Percentiles rank a stretch among this genome's conserved stretches.
Conservation (phyloP, 92 coral and sea anemone species). For the Parazoanthus swiftii region DNA sequence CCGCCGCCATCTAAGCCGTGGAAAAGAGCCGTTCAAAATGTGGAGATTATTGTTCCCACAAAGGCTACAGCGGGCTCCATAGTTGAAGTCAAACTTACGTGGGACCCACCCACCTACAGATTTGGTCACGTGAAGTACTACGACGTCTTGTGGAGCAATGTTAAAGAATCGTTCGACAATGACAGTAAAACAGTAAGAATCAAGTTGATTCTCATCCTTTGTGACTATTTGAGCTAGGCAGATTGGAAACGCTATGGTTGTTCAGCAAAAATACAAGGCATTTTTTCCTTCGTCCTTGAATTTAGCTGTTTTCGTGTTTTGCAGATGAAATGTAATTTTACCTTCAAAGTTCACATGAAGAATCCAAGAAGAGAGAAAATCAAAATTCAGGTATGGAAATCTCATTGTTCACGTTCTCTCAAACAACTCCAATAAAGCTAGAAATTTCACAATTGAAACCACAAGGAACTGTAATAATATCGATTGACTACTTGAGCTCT, state of each 20-base stretch:
- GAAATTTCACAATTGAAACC: no score
- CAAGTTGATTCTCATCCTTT: neutral
- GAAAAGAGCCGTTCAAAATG: neutral
- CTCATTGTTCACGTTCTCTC: neutral
- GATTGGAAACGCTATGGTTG: no score
- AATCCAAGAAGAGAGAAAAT: neutral
- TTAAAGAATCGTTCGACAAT: neutral
- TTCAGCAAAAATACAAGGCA: no score
- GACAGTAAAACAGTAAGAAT: neutral
- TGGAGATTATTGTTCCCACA: neutral
- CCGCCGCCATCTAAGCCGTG: neutral
- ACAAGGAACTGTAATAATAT: no score
- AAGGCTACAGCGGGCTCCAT: neutral
- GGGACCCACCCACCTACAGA: conserved; percentile 21
- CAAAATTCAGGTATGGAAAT: neutral
- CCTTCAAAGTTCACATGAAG: neutral
- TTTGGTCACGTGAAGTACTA: conserved; percentile 14
- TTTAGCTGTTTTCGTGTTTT: neutral
- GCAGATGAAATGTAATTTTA: neutral
- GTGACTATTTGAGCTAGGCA: neutral
- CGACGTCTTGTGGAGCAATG: neutral
- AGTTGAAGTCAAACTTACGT: neutral
- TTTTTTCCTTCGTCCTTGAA: no score
- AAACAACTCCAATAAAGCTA: neutral
- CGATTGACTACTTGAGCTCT: no score